phyloP scores from a whole-genome alignment of 2,888 invertebrate genomes.

The Hanleya hanleyi region DNA sequence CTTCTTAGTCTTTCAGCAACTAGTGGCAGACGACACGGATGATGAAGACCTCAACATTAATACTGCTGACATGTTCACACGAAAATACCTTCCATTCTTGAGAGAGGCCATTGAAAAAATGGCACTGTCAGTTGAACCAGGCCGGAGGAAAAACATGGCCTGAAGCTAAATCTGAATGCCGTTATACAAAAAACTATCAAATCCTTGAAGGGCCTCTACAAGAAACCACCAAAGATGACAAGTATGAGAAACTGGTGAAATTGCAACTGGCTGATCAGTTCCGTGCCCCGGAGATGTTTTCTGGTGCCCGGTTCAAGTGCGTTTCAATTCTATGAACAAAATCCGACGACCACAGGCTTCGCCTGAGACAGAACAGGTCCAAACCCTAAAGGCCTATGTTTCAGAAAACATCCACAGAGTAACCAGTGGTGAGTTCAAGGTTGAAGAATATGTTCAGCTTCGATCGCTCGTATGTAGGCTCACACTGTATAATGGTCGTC shows the following conservation, averaged over 20 bases:
- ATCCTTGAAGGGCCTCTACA: conserved; percentile 6
- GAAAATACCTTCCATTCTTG: background rate
- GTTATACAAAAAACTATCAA: background rate
- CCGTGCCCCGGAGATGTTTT: background rate
- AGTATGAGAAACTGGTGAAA: background rate
- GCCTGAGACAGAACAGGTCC: no score
- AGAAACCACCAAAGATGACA: background rate
- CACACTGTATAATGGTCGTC: conserved; percentile 33
- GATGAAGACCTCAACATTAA: no score
- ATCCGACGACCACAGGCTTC: background rate
- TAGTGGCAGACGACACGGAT: no score
- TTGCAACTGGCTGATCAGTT: background rate
- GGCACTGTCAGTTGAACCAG: no score
- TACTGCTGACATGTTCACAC: conserved; percentile 15
- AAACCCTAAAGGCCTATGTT: no score
- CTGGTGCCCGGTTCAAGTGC: background rate
- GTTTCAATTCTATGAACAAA: background rate
- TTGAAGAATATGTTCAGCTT: conserved; percentile 19
- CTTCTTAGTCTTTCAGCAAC: no score
- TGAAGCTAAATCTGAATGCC: conserved; percentile 8
- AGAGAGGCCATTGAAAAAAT: conserved; percentile 11
- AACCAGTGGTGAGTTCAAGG: no score
- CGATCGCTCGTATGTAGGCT: conserved; percentile 28
- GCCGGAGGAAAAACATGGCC: no score
- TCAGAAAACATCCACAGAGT: no score